Conservation (phyloP, 2,113 vertebrate genomes). For the Platysteira castanea region DNA sequence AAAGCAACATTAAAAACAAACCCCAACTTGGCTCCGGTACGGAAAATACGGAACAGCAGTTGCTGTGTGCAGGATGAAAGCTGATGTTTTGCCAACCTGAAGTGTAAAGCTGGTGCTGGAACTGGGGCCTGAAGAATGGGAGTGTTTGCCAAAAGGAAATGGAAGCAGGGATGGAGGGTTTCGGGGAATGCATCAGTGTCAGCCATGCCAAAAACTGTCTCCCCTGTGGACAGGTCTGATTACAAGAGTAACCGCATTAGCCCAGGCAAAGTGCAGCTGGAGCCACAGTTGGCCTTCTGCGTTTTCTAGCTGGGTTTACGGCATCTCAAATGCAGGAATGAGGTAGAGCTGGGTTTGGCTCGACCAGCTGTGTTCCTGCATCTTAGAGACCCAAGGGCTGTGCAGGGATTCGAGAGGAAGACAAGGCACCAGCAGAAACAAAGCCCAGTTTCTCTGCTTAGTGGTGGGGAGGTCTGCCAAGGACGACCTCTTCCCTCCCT, state of each 20-base stretch:
- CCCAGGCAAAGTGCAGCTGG: conserved; percentile 30
- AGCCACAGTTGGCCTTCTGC: neutral
- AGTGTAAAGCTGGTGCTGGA: conserved; percentile 66
- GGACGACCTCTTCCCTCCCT: neutral
- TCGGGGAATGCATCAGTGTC: conserved; percentile 26
- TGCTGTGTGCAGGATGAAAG: conserved; percentile 51
- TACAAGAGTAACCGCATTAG: conserved; percentile 5
- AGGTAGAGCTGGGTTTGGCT: neutral
- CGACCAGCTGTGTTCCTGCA: neutral
- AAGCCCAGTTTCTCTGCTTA: neutral
- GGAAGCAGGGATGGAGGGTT: conserved; percentile 62
- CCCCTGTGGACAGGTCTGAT: conserved; percentile 58
- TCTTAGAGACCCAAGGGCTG: neutral
- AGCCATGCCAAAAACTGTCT: neutral
- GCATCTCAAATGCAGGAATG: neutral
- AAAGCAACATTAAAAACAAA: conserved; percentile 59
- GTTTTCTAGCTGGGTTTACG: neutral
- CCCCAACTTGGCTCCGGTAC: neutral
- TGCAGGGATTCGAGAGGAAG: neutral
- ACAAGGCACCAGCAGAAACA: neutral
- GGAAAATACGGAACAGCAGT: conserved; percentile 51
- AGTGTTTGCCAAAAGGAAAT: conserved; percentile 63
- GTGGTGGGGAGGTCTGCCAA: neutral
- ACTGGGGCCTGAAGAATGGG: conserved; percentile 50
- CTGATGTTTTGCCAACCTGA: conserved; percentile 66